Percentiles rank a stretch among this genome's conserved stretches.
Conservation (phyloP, 2,888 invertebrate genomes). For the Lissocephala sabroskyi region DNA sequence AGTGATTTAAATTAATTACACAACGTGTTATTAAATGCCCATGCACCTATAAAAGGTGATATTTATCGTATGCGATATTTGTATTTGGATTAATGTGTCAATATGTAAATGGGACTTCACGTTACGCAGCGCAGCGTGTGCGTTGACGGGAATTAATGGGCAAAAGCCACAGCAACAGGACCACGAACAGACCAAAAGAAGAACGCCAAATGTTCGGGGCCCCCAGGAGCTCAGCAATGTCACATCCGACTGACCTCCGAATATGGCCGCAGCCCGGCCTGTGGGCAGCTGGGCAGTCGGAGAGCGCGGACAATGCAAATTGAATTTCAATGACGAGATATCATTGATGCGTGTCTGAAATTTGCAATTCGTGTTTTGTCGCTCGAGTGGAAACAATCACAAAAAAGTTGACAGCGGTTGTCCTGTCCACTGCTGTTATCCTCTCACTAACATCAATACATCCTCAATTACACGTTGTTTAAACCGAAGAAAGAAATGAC, state of each 20-base stretch:
- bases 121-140: neutral
- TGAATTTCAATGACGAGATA: conserved; percentile 61
- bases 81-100: neutral
- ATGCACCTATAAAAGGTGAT: conserved; percentile 10
- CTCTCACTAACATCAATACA: neutral
- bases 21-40: conserved; percentile 28
- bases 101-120: neutral
- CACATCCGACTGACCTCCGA: too few species aligned
- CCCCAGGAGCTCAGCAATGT: neutral
- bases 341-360: conserved; percentile 59
- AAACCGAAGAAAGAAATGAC: too few species aligned
- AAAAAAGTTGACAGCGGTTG: conserved; percentile 12
- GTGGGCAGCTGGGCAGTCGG: conserved; percentile 11
- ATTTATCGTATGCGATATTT: neutral
- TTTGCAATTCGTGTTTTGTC: conserved; percentile 56
- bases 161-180: conserved; percentile 30
- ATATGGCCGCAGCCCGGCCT: conserved; percentile 8
- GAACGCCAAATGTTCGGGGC: conserved; percentile 43
- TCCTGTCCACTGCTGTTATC: neutral
- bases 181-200: conserved; percentile 50
- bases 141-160: conserved; percentile 40
- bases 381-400: conserved; percentile 50
- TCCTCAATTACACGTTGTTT: too few species aligned
- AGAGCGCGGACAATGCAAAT: conserved; percentile 53
- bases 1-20: conserved; percentile 48